Evolutionary conservation across 2,113 vertebrate species (phyloP), one percentile per base, ranked within the genome.

Genomic region (Herpailurus yagouaroundi): DNA sequence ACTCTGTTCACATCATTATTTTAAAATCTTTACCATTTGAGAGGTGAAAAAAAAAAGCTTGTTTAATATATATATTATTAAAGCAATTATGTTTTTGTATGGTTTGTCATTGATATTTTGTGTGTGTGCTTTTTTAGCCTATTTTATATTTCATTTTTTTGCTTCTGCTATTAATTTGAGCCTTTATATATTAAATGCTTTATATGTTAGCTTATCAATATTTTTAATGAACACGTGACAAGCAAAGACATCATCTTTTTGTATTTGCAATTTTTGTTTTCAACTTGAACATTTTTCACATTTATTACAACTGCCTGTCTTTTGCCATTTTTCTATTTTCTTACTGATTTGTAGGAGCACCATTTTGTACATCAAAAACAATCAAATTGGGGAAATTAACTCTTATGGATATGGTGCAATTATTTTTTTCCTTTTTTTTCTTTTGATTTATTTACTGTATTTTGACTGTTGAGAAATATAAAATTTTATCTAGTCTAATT

Each of bases 231-330:
- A 77, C 68, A 66, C 33, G 36, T 60, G 29, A 63, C 29, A 36
- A 92, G 23, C 38, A 83, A 73, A 38, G 45, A n/a, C 21, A 60
- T 85, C 23, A 68, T 71, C n/a, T 89, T 73, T 81, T 87, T 33
- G 33, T 86, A 76, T 82, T 90, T 85, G 31, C 6, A 16, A 69
- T 57, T 86, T 89, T 92, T 91, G 57, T 93, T 83, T 89, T 85
- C 52, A 95, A 79, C 9, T 19, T 90, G 25, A 69, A 68, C 12
- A 31, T 79, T 89, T 89, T 71, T 97, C 45, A 74, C 31, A 79
- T 71, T 66, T 76, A 68, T 96, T 85, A 55, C 52, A 80, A 63
- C 33, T 63, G 21, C 36, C 10, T 85, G 31, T 84, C 66, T 90
- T 93, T 89, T 89, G 25, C 31, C 21, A 50, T 89, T 77, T 88